Conservation (phyloP, 2,113 vertebrate genomes). For the Beaufortia kweichowensis region DNA sequence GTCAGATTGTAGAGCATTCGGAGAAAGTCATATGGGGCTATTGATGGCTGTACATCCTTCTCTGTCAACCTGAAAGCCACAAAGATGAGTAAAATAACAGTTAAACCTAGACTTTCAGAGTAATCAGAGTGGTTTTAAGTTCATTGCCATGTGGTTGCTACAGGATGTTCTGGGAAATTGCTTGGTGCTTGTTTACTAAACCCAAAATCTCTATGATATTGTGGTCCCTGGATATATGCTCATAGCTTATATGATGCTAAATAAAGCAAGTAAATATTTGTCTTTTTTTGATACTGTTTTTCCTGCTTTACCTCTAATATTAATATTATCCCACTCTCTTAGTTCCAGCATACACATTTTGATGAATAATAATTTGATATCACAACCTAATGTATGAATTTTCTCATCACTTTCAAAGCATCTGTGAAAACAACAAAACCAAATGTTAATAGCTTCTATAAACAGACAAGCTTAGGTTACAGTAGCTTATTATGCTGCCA, state of each 20-base stretch:
- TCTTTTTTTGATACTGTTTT: not conserved
- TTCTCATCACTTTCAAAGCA: not conserved
- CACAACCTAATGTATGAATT: not conserved
- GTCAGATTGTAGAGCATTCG: conserved; percentile 84
- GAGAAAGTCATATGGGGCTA: conserved; percentile 81
- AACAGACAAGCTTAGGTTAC: not conserved
- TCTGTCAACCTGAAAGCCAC: conserved; percentile 79
- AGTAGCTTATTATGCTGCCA: not conserved
- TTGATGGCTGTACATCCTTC: conserved; percentile 63
- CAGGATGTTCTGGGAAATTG: no score
- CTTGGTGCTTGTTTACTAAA: no score
- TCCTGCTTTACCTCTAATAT: not conserved
- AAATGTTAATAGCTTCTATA: not conserved
- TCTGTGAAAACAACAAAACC: not conserved
- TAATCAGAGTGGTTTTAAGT: no score
- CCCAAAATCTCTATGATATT: no score
- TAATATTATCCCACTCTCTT: not conserved
- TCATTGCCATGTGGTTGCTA: no score
- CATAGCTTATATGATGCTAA: no score
- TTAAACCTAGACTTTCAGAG: not conserved
- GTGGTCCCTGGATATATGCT: no score
- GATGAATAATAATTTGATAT: not conserved
- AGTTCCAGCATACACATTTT: not conserved
- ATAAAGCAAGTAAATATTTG: no score
- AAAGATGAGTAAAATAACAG: conserved; percentile 23